Conservation (phyloP, 2,888 invertebrate genomes). For the Hymenopus coronatus region DNA sequence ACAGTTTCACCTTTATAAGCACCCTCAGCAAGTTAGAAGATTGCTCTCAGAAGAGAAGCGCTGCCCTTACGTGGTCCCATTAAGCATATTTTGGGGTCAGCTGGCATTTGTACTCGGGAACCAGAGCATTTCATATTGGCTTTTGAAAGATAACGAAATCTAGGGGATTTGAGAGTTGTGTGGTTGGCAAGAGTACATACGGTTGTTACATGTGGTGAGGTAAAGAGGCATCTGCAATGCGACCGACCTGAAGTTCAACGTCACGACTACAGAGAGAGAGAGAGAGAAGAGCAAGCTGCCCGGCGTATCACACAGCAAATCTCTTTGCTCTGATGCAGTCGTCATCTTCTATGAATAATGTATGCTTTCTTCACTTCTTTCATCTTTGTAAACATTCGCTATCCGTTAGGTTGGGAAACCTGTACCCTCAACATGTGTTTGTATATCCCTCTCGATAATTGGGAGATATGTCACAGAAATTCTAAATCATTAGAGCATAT, state of each 20-base stretch:
- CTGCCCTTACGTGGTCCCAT: not conserved
- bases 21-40: not conserved
- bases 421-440: not conserved
- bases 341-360: not conserved
- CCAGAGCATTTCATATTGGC: not conserved
- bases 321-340: not conserved
- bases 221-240: not conserved
- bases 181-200: not conserved
- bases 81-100: not conserved
- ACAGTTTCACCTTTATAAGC: too few relatives aligned
- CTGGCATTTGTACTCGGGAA: not conserved
- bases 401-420: not conserved
- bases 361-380: not conserved
- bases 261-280: not conserved
- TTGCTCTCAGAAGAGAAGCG: not conserved
- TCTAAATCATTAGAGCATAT: too few relatives aligned
- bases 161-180: not conserved
- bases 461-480: too few relatives aligned
- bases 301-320: not conserved
- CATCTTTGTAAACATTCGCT: not conserved
- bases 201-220: not conserved
- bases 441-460: too few relatives aligned
- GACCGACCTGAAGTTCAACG: not conserved
- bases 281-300: not conserved
- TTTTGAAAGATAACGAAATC: not conserved